phyloP scores from a whole-genome alignment of 2,888 invertebrate species.

The Seira musarum region DNA sequence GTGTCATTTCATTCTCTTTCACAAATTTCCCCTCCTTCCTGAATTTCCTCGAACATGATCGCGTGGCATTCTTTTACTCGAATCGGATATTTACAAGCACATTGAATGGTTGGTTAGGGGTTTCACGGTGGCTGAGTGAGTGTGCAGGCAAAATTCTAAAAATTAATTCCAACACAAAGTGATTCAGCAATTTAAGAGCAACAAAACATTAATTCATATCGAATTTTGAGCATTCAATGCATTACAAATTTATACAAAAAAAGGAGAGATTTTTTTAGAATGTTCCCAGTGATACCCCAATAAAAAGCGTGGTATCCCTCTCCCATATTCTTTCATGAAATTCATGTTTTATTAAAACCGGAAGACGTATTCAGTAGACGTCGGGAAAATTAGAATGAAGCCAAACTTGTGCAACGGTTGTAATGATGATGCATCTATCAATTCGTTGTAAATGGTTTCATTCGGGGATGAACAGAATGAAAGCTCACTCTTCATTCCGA shows the following conservation, averaged over 20 bases:
- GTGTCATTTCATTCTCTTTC: no score
- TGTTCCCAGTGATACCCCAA: no score
- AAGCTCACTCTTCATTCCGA: slow-evolving; percentile 38
- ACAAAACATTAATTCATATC: no score
- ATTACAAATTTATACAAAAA: no score
- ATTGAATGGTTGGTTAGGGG: slow-evolving; percentile 53
- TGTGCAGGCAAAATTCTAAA: slow-evolving; percentile 53
- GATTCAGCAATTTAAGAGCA: no score
- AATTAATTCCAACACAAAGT: no score
- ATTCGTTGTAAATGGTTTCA: slow-evolving; percentile 17
- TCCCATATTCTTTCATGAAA: no score
- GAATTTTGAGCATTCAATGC: no score
- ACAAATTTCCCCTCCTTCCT: no score
- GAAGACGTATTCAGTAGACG: not conserved
- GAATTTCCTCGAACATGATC: slow-evolving; percentile 40
- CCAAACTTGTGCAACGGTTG: not conserved
- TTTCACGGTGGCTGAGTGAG: slow-evolving; percentile 59
- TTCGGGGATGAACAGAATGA: slow-evolving; percentile 36
- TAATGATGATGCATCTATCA: slow-evolving; percentile 3
- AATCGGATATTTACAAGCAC: slow-evolving; percentile 20
- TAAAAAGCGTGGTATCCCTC: no score
- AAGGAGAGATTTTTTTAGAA: no score
- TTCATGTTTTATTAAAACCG: slow-evolving; percentile 3
- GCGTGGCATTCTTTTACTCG: slow-evolving; percentile 45
- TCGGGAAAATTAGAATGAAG: not conserved